Evolutionary conservation across 1,140 invertebrate genomes (phyloP).

Genomic region (Heliconius himera): DNA sequence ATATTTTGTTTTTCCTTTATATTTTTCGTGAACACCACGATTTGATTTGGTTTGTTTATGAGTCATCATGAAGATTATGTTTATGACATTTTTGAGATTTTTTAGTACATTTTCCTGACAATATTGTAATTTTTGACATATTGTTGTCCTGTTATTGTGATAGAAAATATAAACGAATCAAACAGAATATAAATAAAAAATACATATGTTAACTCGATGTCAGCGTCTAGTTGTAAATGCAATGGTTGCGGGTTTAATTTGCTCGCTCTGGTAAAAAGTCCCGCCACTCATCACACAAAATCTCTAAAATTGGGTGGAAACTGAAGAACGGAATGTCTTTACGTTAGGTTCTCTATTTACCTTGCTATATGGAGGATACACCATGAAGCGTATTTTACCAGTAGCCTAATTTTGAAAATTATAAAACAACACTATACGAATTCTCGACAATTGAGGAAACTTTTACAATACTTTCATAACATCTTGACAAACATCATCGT

Average conservation of each 20-base stretch:
- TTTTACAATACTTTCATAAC: not conserved
- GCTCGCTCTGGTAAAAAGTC: no score
- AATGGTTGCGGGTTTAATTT: no score
- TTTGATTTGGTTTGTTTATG: constrained; percentile 4
- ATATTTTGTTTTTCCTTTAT: not conserved
- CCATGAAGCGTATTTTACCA: no score
- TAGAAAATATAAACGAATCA: not conserved
- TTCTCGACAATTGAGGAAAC: not conserved
- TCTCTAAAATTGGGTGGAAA: no score
- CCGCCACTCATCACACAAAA: no score
- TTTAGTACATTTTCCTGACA: constrained; percentile 16
- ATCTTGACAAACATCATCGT: constrained; percentile 27
- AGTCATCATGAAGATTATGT: constrained; percentile 15
- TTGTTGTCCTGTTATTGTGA: not conserved
- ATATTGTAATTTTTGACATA: constrained; percentile 13
- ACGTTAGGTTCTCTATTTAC: no score
- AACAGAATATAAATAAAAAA: not conserved
- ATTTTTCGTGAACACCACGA: not conserved
- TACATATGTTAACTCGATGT: not conserved
- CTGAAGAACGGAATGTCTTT: no score
- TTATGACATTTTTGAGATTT: constrained; percentile 36
- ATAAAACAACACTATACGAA: no score
- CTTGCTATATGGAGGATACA: no score
- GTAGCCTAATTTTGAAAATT: no score
- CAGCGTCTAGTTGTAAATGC: no score